Conservation (phyloP, 2,113 vertebrate species). For the Hippocampus zosterae region DNA sequence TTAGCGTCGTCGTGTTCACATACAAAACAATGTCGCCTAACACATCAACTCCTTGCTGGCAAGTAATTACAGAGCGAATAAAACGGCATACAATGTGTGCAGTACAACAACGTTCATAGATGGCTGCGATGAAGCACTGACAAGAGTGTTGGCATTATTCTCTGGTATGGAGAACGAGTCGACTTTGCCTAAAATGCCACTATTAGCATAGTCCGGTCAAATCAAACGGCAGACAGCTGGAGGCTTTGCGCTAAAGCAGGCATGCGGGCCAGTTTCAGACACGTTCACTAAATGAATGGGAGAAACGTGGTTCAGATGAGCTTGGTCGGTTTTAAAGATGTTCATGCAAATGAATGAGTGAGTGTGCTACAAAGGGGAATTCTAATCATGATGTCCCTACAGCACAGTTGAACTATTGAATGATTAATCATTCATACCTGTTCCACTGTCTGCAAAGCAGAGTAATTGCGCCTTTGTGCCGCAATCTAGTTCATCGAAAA, state of each 20-base stretch:
- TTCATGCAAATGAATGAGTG: neutral
- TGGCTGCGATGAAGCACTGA: neutral
- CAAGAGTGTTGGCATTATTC: neutral
- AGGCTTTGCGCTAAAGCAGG: conserved; percentile 42
- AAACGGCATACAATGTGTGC: neutral
- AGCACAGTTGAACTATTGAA: neutral
- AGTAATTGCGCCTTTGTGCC: too few species aligned
- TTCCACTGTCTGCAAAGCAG: too few species aligned
- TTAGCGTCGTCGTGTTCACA: neutral
- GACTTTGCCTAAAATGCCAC: conserved; percentile 35
- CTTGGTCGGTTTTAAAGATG: neutral
- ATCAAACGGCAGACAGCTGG: conserved; percentile 49
- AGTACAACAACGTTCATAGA: neutral
- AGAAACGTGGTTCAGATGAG: neutral
- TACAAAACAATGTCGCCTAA: neutral
- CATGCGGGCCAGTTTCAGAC: conserved; percentile 22
- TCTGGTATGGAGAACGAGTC: conserved; percentile 17
- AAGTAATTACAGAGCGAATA: neutral
- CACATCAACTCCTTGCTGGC: neutral
- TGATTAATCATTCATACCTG: neutral
- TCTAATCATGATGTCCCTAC: neutral
- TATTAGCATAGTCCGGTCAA: conserved; percentile 38
- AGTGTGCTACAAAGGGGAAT: neutral
- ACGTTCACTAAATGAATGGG: conserved; percentile 19
- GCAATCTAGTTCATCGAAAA: too few species aligned